Conservation (phyloP, 2,797 vertebrate genomes). For the Pangasius krempfi region DNA sequence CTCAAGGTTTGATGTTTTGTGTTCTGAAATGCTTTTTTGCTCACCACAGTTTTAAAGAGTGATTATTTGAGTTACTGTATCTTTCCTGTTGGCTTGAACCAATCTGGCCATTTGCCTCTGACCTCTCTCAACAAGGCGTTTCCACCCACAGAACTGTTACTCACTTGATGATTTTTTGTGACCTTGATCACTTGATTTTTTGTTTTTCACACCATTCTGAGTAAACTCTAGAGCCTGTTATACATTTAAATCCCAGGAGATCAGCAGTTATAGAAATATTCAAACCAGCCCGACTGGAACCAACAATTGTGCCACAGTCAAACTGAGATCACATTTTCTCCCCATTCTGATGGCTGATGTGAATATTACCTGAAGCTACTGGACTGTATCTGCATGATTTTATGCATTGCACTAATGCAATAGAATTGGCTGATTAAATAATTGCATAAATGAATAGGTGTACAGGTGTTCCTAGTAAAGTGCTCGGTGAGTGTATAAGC, state of each 20-base stretch:
- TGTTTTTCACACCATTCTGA: neutral
- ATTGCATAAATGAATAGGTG: neutral
- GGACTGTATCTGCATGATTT: neutral
- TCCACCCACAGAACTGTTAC: neutral
- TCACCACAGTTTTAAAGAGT: neutral
- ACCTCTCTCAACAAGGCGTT: neutral
- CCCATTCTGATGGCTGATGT: neutral
- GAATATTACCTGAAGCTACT: neutral
- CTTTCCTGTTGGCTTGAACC: neutral
- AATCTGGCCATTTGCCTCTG: neutral
- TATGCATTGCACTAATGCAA: neutral
- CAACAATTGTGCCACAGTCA: neutral
- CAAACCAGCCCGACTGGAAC: neutral
- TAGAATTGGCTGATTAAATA: neutral
- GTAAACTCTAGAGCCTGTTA: neutral
- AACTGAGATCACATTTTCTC: neutral
- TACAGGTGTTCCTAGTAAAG: neutral
- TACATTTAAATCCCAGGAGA: neutral
- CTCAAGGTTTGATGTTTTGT: conserved; percentile 1
- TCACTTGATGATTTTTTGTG: too few species aligned
- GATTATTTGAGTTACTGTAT: neutral
- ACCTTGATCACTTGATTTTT: too few species aligned
- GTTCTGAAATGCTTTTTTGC: neutral
- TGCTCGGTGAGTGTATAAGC: neutral
- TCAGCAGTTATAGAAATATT: neutral